Evolutionary conservation across 2,888 invertebrate genomes (phyloP).

Genomic region (Sylvicola fuscatus): DNA sequence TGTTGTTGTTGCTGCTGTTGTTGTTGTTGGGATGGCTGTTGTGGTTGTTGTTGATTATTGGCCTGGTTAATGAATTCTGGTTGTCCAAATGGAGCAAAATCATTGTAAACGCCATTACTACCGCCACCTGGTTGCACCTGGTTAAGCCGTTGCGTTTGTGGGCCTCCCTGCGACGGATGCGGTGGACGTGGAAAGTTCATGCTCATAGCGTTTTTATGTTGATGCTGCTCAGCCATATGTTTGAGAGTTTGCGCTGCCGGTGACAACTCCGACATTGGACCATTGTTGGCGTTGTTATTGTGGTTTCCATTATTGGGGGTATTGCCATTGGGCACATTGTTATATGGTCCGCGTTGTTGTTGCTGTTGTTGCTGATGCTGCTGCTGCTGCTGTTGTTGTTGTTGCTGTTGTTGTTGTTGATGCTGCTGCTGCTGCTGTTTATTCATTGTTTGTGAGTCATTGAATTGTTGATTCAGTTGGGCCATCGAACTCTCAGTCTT

Average conservation of each 20-base stretch:
- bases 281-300: slow-evolving; percentile 13
- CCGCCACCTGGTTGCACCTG: slow-evolving; percentile 30
- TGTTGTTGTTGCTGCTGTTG: slow-evolving; percentile 15
- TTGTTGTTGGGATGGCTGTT: slow-evolving; percentile 18
- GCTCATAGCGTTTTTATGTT: slow-evolving; percentile 59
- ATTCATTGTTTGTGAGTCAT: slow-evolving; percentile 11
- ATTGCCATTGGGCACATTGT: slow-evolving; percentile 2
- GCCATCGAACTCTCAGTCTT: slow-evolving; percentile 15
- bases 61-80: slow-evolving; percentile 33
- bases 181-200: slow-evolving; percentile 30
- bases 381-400: slow-evolving; percentile 12
- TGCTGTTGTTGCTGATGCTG: slow-evolving; percentile 12
- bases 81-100: slow-evolving; percentile 34
- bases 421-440: slow-evolving; percentile 20
- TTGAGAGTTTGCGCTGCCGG: slow-evolving; percentile 90
- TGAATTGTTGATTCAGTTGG: slow-evolving; percentile 14
- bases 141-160: slow-evolving; percentile 33
- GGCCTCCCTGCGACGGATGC: slow-evolving; percentile 17
- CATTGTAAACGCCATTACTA: slow-evolving; percentile 32
- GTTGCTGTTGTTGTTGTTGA: slow-evolving; percentile 9
- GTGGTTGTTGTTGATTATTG: slow-evolving; percentile 22
- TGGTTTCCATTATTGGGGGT: slow-evolving; percentile 14
- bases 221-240: slow-evolving; percentile 90
- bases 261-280: slow-evolving; percentile 43
- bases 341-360: slow-evolving; percentile 3